phyloP scores from a whole-genome alignment of 2,888 invertebrate species.

The Zaprionus bogoriensis region DNA sequence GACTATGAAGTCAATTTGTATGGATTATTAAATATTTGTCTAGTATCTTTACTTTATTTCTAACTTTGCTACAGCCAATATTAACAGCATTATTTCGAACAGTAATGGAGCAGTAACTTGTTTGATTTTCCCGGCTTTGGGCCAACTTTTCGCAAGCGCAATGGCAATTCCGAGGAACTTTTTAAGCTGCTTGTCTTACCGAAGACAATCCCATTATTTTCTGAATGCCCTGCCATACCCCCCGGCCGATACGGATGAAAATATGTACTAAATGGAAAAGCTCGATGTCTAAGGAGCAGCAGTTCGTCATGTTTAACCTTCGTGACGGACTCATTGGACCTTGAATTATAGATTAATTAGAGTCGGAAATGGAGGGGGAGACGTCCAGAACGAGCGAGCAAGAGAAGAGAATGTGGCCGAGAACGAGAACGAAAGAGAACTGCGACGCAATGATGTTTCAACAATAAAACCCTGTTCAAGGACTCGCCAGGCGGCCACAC shows the following conservation, averaged over 20 bases:
- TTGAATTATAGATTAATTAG: conserved; percentile 77
- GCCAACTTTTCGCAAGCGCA: conserved; percentile 2
- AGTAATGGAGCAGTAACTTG: conserved; percentile 18
- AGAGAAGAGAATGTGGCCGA: background rate
- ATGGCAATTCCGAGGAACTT: conserved; percentile 5
- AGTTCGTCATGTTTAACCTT: conserved; percentile 66
- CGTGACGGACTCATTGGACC: conserved; percentile 63
- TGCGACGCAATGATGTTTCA: conserved; percentile 35
- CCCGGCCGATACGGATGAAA: background rate
- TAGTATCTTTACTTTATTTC: background rate
- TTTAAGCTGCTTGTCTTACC: conserved; percentile 18
- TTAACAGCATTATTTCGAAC: background rate
- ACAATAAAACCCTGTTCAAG: conserved; percentile 66
- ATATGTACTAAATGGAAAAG: background rate
- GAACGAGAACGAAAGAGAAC: background rate
- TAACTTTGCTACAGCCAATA: background rate
- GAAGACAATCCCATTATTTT: conserved; percentile 6
- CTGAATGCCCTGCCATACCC: conserved; percentile 12
- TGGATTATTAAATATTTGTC: background rate
- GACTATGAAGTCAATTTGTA: no score
- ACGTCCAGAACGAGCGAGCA: conserved; percentile 6
- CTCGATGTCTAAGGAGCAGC: conserved; percentile 18
- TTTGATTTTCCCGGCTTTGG: conserved; percentile 1
- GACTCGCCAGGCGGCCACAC: conserved; percentile 42
- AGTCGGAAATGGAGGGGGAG: conserved; percentile 47